A percentile compares a stretch with the other conserved stretches of the same genome.
Conservation (phyloP, 2,888 invertebrate species). For the Drosophila sordidula region DNA sequence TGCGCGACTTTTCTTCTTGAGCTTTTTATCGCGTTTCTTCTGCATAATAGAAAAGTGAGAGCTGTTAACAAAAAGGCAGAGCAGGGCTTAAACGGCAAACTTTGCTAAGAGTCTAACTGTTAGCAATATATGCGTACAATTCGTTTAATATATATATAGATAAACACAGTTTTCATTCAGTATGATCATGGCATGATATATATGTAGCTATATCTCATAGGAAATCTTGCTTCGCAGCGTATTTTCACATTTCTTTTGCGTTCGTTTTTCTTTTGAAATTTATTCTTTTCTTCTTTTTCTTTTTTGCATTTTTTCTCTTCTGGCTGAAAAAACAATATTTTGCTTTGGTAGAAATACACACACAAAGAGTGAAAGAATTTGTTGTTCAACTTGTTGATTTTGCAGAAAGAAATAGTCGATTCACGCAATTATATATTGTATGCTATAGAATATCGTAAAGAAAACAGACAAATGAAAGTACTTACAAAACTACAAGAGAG, state of each 20-base stretch:
- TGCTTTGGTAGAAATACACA: background rate
- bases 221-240: constrained; percentile 6
- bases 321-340: constrained; percentile 3
- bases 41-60: constrained; percentile 81
- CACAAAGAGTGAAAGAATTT: constrained; percentile 3
- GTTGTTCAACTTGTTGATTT: background rate
- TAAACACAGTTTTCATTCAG: constrained; percentile 48
- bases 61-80: constrained; percentile 32
- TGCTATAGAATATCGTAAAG: constrained; percentile 63
- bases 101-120: constrained; percentile 63
- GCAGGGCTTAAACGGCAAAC: constrained; percentile 1
- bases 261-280: too few relatives aligned
- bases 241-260: too few relatives aligned
- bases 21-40: constrained; percentile 87
- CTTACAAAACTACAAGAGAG: constrained; percentile 85
- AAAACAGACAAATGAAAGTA: constrained; percentile 84
- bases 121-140: constrained; percentile 48
- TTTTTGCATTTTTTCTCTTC: constrained; percentile 3
- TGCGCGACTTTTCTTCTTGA: constrained; percentile 85
- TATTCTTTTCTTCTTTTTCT: background rate
- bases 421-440: constrained; percentile 30
- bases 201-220: constrained; percentile 24
- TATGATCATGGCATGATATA: constrained; percentile 48
- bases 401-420: constrained; percentile 1
- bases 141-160: constrained; percentile 38